Conservation (phyloP, 2,888 invertebrate genomes). For the Lucinisca nassula region DNA sequence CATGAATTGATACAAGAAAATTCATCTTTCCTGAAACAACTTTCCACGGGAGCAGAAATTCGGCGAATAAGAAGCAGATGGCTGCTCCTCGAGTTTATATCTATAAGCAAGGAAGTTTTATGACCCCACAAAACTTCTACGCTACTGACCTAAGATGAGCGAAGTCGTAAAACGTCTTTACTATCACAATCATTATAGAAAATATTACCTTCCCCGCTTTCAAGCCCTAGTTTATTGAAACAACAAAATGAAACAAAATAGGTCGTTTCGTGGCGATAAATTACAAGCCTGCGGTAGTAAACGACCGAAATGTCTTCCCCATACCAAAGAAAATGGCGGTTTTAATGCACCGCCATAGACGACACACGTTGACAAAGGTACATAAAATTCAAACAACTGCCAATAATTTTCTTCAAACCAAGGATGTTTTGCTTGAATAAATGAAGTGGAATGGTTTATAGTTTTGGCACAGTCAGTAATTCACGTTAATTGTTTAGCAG, state of each 20-base stretch:
- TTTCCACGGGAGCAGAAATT: not conserved
- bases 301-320: constrained; percentile 59
- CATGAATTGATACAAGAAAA: no score
- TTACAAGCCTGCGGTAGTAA: constrained; percentile 65
- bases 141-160: constrained; percentile 61
- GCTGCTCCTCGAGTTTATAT: constrained; percentile 49
- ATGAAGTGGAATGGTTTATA: constrained; percentile 26
- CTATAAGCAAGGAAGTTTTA: constrained; percentile 68
- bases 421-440: constrained; percentile 6
- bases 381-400: constrained; percentile 45
- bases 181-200: constrained; percentile 78
- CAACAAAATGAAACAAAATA: constrained; percentile 67
- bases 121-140: constrained; percentile 68
- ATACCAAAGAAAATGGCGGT: constrained; percentile 1
- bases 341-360: not conserved
- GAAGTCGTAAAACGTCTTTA: constrained; percentile 70
- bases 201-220: constrained; percentile 75
- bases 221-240: constrained; percentile 71
- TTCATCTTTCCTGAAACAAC: no score
- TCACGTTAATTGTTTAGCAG: not conserved
- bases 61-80: constrained; percentile 19
- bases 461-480: constrained; percentile 15
- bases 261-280: constrained; percentile 64
- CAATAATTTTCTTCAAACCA: constrained; percentile 40
- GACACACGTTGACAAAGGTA: constrained; percentile 24